phyloP scores from a whole-genome alignment of 1,140 invertebrate species.

The Penaeus vannamei region DNA sequence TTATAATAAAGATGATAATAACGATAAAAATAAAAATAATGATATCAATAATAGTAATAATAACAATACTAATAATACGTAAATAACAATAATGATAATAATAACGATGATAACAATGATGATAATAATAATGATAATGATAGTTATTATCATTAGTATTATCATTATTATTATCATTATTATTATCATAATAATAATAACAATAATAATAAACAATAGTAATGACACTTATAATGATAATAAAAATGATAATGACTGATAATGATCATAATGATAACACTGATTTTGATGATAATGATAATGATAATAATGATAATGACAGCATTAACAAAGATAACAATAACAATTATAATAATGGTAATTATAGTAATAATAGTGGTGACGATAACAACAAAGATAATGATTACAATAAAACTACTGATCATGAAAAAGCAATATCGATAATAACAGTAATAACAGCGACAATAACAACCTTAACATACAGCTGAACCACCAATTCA shows the following conservation, averaged over 20 bases:
- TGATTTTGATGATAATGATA: background rate
- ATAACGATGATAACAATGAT: too few relatives aligned
- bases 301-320: background rate
- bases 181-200: too few relatives aligned
- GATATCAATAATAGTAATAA: background rate
- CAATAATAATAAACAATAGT: too few relatives aligned
- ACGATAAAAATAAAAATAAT: background rate
- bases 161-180: too few relatives aligned
- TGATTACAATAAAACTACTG: background rate
- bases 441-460: background rate
- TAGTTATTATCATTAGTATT: too few relatives aligned
- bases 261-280: too few relatives aligned
- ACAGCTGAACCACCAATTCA: background rate
- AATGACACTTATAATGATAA: background rate
- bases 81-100: background rate
- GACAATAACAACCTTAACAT: background rate
- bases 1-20: background rate
- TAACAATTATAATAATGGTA: background rate
- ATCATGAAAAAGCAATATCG: background rate
- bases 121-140: too few relatives aligned
- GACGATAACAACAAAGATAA: background rate
- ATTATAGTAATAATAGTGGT: background rate
- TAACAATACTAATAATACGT: background rate
- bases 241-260: background rate
- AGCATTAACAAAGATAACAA: too few relatives aligned